Percentiles rank a stretch among this genome's conserved stretches.
These are phyloP conservation scores for Cryptoblepharus egeriae DNA, from an alignment of 2,797 vertebrate species.

Conservation along the genomic window DNA sequence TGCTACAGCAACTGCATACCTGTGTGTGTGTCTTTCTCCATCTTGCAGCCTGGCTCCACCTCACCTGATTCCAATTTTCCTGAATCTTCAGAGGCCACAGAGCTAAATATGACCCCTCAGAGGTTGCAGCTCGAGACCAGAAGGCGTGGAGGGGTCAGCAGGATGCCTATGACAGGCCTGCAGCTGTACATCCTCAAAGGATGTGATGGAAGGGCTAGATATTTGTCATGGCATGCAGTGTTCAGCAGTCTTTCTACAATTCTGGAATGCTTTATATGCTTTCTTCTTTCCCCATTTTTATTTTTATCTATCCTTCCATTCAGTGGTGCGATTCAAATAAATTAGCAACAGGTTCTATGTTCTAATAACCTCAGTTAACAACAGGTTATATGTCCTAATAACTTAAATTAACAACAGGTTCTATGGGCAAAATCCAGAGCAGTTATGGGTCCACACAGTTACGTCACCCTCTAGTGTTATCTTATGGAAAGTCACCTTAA, in stretches of 20 bases:
- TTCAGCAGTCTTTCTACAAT: background rate
- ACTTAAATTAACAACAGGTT: too few relatives aligned
- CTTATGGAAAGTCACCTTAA: too few relatives aligned
- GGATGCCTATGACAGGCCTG: background rate
- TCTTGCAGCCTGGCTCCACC: background rate
- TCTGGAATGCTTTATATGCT: background rate
- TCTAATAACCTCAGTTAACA: too few relatives aligned
- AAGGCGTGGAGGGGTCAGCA: background rate
- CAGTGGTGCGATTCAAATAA: too few relatives aligned
- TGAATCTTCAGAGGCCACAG: background rate
- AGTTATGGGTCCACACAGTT: too few relatives aligned
- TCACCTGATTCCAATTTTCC: conserved; percentile 2
- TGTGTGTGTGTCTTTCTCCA: conserved; percentile 23
- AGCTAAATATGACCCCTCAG: background rate
- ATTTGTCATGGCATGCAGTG: background rate
- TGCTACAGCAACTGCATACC: conserved; percentile 34
- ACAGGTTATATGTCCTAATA: too few relatives aligned
- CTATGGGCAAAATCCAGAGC: too few relatives aligned
- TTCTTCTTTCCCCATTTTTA: background rate
- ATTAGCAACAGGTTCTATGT: too few relatives aligned
- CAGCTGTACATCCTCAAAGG: background rate
- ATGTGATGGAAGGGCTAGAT: background rate
- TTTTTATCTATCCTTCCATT: too few relatives aligned
- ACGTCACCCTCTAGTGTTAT: too few relatives aligned
- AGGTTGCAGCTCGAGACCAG: background rate